A percentile compares a stretch with the other conserved stretches of the same genome.
phyloP scores from a whole-genome alignment of 2,888 invertebrate genomes.

The Netelia fuscicornis region DNA sequence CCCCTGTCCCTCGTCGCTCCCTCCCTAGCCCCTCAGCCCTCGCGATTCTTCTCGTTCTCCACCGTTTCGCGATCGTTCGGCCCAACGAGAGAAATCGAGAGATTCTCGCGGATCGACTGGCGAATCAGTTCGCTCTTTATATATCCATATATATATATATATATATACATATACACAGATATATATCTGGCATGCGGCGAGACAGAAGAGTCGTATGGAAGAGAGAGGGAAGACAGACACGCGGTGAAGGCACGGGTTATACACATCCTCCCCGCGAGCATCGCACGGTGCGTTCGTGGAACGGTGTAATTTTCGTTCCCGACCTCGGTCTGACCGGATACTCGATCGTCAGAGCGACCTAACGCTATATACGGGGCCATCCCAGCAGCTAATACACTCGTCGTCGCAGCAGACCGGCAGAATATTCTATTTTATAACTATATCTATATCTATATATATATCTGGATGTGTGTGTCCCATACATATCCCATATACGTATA shows the following conservation, averaged over 20 bases:
- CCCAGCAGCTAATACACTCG: slow-evolving; percentile 43
- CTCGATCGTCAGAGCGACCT: slow-evolving; percentile 43
- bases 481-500: background rate
- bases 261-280: slow-evolving; percentile 10
- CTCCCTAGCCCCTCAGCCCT: slow-evolving; percentile 15
- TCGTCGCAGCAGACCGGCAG: background rate
- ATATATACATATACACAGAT: slow-evolving; percentile 4
- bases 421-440: slow-evolving; percentile 39
- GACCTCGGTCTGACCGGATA: slow-evolving; percentile 68
- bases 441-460: slow-evolving; percentile 2
- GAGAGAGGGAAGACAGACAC: slow-evolving; percentile 13
- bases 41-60: slow-evolving; percentile 23
- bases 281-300: slow-evolving; percentile 63
- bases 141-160: slow-evolving; percentile 24
- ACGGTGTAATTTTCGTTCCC: slow-evolving; percentile 67
- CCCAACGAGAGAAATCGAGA: slow-evolving; percentile 46
- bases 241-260: background rate
- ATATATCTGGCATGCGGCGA: background rate
- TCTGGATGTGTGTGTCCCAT: background rate
- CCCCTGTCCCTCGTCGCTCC: slow-evolving; percentile 3
- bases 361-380: slow-evolving; percentile 36
- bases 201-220: background rate
- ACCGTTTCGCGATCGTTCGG: background rate
- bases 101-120: slow-evolving; percentile 46
- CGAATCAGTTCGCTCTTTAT: slow-evolving; percentile 36